phyloP scores from a whole-genome alignment of 2,113 vertebrate species.

The Todiramphus chloris region DNA sequence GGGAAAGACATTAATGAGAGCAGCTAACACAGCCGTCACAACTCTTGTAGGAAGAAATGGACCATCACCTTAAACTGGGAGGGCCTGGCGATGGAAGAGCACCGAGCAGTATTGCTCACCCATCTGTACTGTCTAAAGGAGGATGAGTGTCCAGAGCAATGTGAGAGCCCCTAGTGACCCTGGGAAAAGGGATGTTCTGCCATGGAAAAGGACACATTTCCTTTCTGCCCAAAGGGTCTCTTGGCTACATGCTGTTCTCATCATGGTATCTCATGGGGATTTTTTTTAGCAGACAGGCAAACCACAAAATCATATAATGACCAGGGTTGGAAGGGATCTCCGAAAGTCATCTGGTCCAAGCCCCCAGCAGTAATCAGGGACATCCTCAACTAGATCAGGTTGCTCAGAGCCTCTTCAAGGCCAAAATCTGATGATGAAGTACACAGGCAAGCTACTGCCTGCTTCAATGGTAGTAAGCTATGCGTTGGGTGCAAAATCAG shows the following conservation, averaged over 20 bases:
- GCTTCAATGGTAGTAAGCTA: background rate
- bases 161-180: background rate
- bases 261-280: background rate
- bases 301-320: too few relatives aligned
- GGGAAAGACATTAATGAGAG: background rate
- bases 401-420: too few relatives aligned
- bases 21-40: background rate
- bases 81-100: background rate
- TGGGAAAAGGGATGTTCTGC: background rate
- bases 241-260: background rate
- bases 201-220: accelerated
- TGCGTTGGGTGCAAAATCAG: background rate
- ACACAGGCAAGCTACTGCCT: background rate
- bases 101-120: background rate
- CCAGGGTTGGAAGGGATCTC: too few relatives aligned
- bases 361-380: too few relatives aligned
- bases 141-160: background rate
- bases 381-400: too few relatives aligned
- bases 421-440: background rate
- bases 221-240: background rate
- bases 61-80: background rate
- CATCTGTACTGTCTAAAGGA: background rate
- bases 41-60: background rate
- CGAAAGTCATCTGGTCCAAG: too few relatives aligned
- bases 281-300: background rate